phyloP scores from a whole-genome alignment of 2,113 vertebrate genomes.

The Dipodomys ordii region DNA sequence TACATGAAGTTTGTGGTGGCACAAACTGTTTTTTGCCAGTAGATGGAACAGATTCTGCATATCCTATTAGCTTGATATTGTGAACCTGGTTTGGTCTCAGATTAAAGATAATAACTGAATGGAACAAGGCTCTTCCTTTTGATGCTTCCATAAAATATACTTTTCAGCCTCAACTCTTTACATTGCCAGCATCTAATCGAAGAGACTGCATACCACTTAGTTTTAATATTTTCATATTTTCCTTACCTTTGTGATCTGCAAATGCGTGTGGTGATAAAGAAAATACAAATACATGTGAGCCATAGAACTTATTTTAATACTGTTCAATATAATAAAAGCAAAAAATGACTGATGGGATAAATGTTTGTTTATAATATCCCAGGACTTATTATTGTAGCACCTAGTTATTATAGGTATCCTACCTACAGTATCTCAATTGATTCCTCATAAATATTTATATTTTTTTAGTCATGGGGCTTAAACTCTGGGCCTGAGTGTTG shows the following conservation, averaged over 20 bases:
- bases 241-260: neutral
- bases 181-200: neutral
- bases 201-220: neutral
- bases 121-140: constrained; percentile 12
- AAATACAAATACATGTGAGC: neutral
- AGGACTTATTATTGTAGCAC: neutral
- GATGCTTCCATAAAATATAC: neutral
- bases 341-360: too few species aligned
- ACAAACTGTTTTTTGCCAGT: neutral
- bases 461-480: too few species aligned
- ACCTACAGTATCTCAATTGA: constrained; percentile 18
- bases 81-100: neutral
- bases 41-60: constrained; percentile 22
- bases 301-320: neutral
- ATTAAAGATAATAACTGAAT: neutral
- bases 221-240: neutral
- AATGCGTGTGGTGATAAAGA: neutral
- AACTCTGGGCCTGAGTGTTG: too few species aligned
- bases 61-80: neutral
- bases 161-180: neutral
- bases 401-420: neutral
- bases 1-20: neutral
- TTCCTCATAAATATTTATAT: neutral
- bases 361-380: too few species aligned
- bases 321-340: neutral